Conservation (phyloP, 2,888 invertebrate genomes). For the Lysandra bellargus region DNA sequence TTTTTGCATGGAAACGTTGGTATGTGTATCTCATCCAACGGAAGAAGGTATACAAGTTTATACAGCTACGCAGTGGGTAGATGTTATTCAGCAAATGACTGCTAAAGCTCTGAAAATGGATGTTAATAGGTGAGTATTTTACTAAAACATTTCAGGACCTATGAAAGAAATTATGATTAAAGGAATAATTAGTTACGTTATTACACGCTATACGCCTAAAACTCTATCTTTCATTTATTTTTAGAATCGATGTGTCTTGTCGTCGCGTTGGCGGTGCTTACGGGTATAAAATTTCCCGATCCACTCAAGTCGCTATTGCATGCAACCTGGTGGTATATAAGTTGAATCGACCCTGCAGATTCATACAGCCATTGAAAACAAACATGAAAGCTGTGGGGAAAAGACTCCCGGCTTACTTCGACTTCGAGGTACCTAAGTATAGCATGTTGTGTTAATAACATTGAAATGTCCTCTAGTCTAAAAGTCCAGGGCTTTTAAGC, state of each 20-base stretch:
- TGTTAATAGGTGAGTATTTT: slow-evolving; percentile 65
- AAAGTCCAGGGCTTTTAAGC: no score
- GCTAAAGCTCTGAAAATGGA: slow-evolving; percentile 74
- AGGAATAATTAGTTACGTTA: no score
- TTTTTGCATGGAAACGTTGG: slow-evolving; percentile 84
- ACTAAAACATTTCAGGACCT: background rate
- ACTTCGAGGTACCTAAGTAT: slow-evolving; percentile 60
- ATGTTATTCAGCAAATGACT: slow-evolving; percentile 70
- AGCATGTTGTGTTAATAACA: no score
- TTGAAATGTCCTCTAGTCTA: no score
- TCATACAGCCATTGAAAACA: slow-evolving; percentile 81
- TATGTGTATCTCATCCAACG: slow-evolving; percentile 78
- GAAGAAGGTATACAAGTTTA: slow-evolving; percentile 84
- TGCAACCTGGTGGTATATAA: slow-evolving; percentile 83
- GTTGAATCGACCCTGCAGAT: slow-evolving; percentile 81
- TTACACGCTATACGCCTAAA: no score
- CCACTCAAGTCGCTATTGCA: slow-evolving; percentile 77
- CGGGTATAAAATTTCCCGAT: slow-evolving; percentile 85
- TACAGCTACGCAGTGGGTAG: slow-evolving; percentile 79
- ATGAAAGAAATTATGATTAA: no score
- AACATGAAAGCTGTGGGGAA: slow-evolving; percentile 82
- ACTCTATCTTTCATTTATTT: background rate
- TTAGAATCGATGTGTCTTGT: slow-evolving; percentile 27
- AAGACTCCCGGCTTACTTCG: slow-evolving; percentile 62
- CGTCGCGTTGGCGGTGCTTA: slow-evolving; percentile 88